These are phyloP conservation scores for Nephila pilipes DNA, from an alignment of 1,140 invertebrate genomes.

Conservation along the genomic window DNA sequence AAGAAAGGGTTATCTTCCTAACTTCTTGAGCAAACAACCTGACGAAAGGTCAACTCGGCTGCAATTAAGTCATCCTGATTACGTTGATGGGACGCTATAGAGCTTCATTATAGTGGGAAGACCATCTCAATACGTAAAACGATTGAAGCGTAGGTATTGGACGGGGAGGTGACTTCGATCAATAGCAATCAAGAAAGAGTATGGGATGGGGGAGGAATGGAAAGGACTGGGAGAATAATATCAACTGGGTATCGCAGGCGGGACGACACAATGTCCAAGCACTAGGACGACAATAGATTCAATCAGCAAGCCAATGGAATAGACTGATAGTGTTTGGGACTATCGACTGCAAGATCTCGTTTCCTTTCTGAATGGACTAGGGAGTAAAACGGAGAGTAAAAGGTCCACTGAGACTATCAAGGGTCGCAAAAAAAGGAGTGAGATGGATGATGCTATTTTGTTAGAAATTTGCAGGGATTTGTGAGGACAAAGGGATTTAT, in stretches of 20 bases:
- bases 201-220: slow-evolving; percentile 3
- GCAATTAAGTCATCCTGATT: slow-evolving; percentile 68
- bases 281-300: slow-evolving; percentile 72
- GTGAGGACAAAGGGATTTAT: not conserved
- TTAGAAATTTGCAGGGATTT: slow-evolving; percentile 52
- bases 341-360: slow-evolving; percentile 69
- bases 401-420: slow-evolving; percentile 35
- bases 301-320: slow-evolving; percentile 70
- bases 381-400: slow-evolving; percentile 51
- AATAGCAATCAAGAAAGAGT: slow-evolving; percentile 72
- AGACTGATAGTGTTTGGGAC: slow-evolving; percentile 74
- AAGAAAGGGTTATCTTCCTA: slow-evolving; percentile 28
- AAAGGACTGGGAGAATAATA: slow-evolving; percentile 54
- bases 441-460: slow-evolving; percentile 59
- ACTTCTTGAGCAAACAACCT: slow-evolving; percentile 39
- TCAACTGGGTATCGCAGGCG: slow-evolving; percentile 46
- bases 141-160: slow-evolving; percentile 43
- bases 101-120: slow-evolving; percentile 11
- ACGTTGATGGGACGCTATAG: slow-evolving; percentile 16
- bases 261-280: slow-evolving; percentile 70
- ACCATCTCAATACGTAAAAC: slow-evolving; percentile 49
- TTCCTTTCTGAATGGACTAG: slow-evolving; percentile 37
- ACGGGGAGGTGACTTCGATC: not conserved
- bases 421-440: not conserved
- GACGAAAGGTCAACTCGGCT: slow-evolving; percentile 50